These are phyloP conservation scores for Pollachius pollachius DNA, from an alignment of 2,113 vertebrate genomes.

Conservation along the genomic window DNA sequence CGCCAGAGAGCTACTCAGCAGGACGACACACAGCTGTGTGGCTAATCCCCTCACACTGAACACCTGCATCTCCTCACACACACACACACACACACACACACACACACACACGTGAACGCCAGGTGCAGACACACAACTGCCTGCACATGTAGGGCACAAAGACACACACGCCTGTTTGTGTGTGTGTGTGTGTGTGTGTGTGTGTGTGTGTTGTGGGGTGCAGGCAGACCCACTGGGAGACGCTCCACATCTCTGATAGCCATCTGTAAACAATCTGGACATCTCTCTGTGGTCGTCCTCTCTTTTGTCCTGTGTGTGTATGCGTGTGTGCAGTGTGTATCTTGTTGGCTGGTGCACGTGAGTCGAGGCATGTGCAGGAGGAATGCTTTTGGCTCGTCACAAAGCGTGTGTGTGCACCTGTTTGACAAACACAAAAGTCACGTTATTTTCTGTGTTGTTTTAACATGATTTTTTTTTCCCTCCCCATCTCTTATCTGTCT, in stretches of 20 bases:
- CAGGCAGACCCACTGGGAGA: conserved; percentile 2
- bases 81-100: conserved; percentile 19
- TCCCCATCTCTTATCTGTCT: no score
- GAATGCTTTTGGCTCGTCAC: no score
- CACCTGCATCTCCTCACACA: conserved; percentile 9
- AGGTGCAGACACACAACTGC: neutral
- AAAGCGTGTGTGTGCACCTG: neutral
- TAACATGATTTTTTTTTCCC: no score
- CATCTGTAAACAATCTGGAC: conserved; percentile 76
- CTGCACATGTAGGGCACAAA: neutral
- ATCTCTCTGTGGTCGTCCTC: conserved; percentile 6
- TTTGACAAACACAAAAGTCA: neutral
- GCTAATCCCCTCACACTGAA: neutral
- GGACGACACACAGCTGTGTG: neutral
- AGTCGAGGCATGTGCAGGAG: neutral
- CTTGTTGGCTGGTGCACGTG: neutral
- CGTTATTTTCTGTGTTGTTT: no score
- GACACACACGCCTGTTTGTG: neutral
- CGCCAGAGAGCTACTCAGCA: neutral
- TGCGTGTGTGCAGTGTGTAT: conserved; percentile 9
- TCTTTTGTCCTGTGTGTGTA: conserved; percentile 6
- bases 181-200: neutral
- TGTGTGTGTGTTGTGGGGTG: neutral
- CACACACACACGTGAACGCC: neutral
- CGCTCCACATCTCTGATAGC: conserved; percentile 40